Evolutionary conservation across 2,797 vertebrate species (phyloP).

Genomic region (Sebastes steindachneri): DNA sequence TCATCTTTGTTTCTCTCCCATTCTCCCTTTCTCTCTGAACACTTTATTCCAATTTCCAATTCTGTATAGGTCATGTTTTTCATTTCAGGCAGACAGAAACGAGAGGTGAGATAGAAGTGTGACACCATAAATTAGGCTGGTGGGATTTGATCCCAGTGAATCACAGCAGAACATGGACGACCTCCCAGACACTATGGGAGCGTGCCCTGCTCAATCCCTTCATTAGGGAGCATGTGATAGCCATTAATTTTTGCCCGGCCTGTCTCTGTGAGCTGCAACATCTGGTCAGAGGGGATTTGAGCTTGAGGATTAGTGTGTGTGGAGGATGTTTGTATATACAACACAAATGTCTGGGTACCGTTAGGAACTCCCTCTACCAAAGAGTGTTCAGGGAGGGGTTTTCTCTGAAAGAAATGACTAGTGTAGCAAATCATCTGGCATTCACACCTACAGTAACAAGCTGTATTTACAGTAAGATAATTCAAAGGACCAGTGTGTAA

Average conservation of each 20-base stretch:
- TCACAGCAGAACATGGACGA: conserved; percentile 21
- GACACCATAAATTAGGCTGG: conserved; percentile 41
- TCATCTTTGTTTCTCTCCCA: background rate
- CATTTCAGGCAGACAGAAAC: conserved; percentile 21
- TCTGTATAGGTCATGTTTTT: conserved; percentile 29
- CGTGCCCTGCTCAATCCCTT: conserved; percentile 42
- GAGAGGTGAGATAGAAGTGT: conserved; percentile 37
- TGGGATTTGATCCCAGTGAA: conserved; percentile 45
- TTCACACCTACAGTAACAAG: background rate
- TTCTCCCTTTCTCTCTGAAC: background rate
- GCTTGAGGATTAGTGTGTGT: conserved; percentile 62
- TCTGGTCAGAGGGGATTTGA: conserved; percentile 70
- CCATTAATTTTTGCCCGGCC: conserved; percentile 45
- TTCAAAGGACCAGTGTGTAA: background rate
- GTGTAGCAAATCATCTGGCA: background rate
- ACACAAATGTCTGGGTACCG: conserved; percentile 60
- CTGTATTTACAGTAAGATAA: background rate
- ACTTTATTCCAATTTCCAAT: conserved; percentile 37
- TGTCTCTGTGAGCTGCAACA: conserved; percentile 70
- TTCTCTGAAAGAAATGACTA: background rate
- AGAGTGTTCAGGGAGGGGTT: background rate
- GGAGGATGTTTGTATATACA: conserved; percentile 70
- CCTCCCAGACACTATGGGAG: conserved; percentile 37
- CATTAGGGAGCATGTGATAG: conserved; percentile 62
- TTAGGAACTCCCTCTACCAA: conserved; percentile 49